Evolutionary conservation across 2,888 invertebrate genomes (phyloP).

Genomic region (Netelia inedita): DNA sequence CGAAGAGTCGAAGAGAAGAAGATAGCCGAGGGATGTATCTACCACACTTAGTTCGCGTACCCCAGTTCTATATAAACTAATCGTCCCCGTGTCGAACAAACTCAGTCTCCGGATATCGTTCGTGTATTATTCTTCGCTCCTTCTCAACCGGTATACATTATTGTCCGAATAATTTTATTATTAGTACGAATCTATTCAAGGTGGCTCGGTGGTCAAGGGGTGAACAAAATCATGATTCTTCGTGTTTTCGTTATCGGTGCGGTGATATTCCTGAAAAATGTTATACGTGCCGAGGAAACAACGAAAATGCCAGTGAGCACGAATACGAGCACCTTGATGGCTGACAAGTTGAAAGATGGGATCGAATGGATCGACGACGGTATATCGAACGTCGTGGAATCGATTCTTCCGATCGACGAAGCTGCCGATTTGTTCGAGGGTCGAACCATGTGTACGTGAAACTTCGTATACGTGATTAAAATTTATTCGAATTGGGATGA

Average conservation of each 20-base stretch:
- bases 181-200: not conserved
- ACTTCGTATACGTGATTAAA: not conserved
- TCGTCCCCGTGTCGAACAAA: constrained; percentile 73
- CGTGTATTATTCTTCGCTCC: constrained; percentile 64
- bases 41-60: constrained; percentile 77
- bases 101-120: constrained; percentile 79
- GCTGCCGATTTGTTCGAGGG: constrained; percentile 57
- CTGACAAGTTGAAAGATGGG: constrained; percentile 54
- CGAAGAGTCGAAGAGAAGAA: constrained; percentile 54
- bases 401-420: constrained; percentile 69
- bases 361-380: constrained; percentile 75
- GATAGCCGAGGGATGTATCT: constrained; percentile 66
- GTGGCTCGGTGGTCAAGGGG: not conserved
- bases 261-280: constrained; percentile 73
- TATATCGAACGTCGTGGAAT: constrained; percentile 73
- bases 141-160: not conserved
- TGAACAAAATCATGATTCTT: constrained; percentile 71
- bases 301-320: constrained; percentile 68
- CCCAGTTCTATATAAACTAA: constrained; percentile 81
- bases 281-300: constrained; percentile 70
- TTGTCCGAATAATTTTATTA: not conserved
- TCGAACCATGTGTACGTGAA: constrained; percentile 64
- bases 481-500: not conserved
- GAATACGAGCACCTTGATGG: constrained; percentile 44
- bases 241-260: constrained; percentile 69